phyloP scores from a whole-genome alignment of 2,888 invertebrate genomes.

The Erynnis tages region DNA sequence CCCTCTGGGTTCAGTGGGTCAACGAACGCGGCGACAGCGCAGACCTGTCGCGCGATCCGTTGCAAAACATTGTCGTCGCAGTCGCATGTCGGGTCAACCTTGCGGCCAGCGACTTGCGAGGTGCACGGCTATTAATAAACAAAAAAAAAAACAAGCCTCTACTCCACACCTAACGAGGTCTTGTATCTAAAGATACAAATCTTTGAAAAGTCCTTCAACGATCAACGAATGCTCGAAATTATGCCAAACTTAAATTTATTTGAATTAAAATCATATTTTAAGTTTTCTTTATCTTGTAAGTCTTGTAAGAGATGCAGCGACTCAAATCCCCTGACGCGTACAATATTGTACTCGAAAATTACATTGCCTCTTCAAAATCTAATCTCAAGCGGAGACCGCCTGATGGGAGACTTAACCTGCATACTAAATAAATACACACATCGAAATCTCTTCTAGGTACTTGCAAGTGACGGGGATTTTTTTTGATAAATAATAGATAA shows the following conservation, averaged over 20 bases:
- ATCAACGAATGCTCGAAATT: too few species aligned
- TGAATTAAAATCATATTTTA: too few species aligned
- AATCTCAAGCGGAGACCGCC: background rate
- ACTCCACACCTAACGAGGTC: conserved; percentile 18
- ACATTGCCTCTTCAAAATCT: conserved; percentile 30
- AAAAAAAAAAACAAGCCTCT: conserved; percentile 8
- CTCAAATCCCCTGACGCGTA: too few species aligned
- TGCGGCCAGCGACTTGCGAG: background rate
- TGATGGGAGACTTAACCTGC: conserved; percentile 18
- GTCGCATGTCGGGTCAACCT: conserved; percentile 6
- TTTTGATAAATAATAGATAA: conserved; percentile 21
- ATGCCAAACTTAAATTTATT: too few species aligned
- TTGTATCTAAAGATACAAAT: too few species aligned
- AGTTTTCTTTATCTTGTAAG: too few species aligned
- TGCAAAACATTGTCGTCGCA: conserved; percentile 52
- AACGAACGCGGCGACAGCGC: conserved; percentile 59
- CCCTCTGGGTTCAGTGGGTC: conserved; percentile 71
- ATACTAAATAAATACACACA: conserved; percentile 18
- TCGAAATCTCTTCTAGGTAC: conserved; percentile 20
- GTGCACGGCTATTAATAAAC: background rate
- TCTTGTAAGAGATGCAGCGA: too few species aligned
- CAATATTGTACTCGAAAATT: too few species aligned
- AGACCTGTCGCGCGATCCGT: conserved; percentile 63
- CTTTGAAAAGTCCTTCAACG: too few species aligned
- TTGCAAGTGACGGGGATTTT: conserved; percentile 20